These are phyloP conservation scores for Rhyzopertha dominica DNA, from an alignment of 1,140 invertebrate genomes.

Conservation along the genomic window DNA sequence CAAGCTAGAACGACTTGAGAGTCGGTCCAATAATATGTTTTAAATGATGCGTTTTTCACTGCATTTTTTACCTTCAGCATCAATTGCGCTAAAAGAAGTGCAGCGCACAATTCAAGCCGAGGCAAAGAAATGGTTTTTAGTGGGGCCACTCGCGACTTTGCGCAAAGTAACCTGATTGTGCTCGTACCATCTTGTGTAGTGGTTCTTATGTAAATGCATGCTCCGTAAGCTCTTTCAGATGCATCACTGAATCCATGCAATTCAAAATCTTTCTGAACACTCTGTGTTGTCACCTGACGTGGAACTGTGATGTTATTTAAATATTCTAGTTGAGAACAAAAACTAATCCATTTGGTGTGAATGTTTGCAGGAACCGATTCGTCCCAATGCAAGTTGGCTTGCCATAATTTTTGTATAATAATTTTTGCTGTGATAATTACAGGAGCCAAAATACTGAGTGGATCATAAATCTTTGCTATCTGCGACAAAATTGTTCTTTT, in stretches of 20 bases:
- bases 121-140: slow-evolving; percentile 33
- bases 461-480: slow-evolving; percentile 40
- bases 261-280: slow-evolving; percentile 17
- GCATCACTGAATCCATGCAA: slow-evolving; percentile 29
- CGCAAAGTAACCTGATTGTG: slow-evolving; percentile 7
- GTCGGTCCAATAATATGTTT: slow-evolving; percentile 34
- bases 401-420: slow-evolving; percentile 47
- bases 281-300: slow-evolving; percentile 4
- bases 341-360: slow-evolving; percentile 12
- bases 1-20: slow-evolving; percentile 38
- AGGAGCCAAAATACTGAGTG: slow-evolving; percentile 44
- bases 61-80: slow-evolving; percentile 2
- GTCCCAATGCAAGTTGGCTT: slow-evolving; percentile 18
- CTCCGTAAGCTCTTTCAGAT: slow-evolving; percentile 31
- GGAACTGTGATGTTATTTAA: slow-evolving; percentile 6
- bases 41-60: slow-evolving; percentile 7
- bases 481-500: slow-evolving; percentile 23
- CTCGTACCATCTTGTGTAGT: slow-evolving; percentile 3
- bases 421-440: slow-evolving; percentile 45
- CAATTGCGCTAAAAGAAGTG: slow-evolving; percentile 21
- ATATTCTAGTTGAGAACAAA: slow-evolving; percentile 6
- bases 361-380: slow-evolving; percentile 12
- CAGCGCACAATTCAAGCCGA: slow-evolving; percentile 26
- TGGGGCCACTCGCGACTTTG: slow-evolving; percentile 37
- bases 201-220: slow-evolving; percentile 22